Base-by-base conservation (phyloP, 37 sponge, comb jelly and placozoan species). In the Amphimedon queenslandica region DNA sequence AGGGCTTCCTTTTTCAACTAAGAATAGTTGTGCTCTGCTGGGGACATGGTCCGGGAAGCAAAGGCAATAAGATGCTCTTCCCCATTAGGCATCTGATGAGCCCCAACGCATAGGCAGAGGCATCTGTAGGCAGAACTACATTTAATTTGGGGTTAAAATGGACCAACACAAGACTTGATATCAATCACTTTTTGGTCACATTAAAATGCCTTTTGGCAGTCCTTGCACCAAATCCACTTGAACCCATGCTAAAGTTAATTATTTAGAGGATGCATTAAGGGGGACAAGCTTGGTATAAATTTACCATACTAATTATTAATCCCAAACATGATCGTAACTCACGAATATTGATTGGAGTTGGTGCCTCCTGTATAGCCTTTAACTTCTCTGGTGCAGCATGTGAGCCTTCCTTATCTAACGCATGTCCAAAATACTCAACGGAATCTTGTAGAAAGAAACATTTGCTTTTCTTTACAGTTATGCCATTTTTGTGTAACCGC, bases 61-160 rank as follows among this genome's bases (percentile, higher is more conserved):
- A 51, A 77, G 11, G 82, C 84, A 4, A 83, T 51, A 4, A 77
- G 84, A 16, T 72, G n/a, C 3, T 83, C 77, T 39, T 2, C 34
- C 10, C 79, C 79, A 71, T 81, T 61, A 38, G 32, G 37, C 39
- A 53, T 11, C 21, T 30, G 27, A 31, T 83, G 84, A 37, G 55
- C 0, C 82, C 67, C 3, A 73, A 35, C 18, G 67, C 74, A 73
- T 81, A 73, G 2, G 67, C 28, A 35, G 74, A 73, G 5, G 82
- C 74, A 35, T 73, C 82, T 2, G 57, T 39, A 5, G 73, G 73
- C 13, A 70, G 55, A 20, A 24, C n/a, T n/a, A n/a, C n/a, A 21
- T 29, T 65, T n/a, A 23, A 33, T 30, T 1, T 64, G 4, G 30
- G 66, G 55, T 51, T 55, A 8, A 70, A 79, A 30, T 80, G 81